phyloP scores from a whole-genome alignment of 2,797 vertebrate species.

The Zenarchopterus dispar region DNA sequence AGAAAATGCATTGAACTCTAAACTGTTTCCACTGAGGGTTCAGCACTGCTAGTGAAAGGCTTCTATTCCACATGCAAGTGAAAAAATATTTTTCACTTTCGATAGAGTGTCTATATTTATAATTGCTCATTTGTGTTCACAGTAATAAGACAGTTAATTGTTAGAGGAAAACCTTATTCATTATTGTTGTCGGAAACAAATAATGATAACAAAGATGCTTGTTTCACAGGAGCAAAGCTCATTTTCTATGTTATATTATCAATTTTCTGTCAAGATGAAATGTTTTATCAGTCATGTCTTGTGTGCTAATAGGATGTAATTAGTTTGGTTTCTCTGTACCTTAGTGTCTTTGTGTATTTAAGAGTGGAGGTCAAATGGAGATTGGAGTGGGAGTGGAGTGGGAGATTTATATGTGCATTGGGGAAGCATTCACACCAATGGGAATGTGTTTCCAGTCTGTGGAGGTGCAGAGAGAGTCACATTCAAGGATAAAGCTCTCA shows the following conservation, averaged over 20 bases:
- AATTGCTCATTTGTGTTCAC: conserved; percentile 27
- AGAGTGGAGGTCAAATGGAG: too few relatives aligned
- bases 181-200: conserved; percentile 42
- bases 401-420: too few relatives aligned
- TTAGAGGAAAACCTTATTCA: conserved; percentile 30
- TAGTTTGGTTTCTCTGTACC: conserved; percentile 6
- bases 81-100: background rate
- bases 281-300: conserved; percentile 35
- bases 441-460: too few relatives aligned
- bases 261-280: conserved; percentile 33
- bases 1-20: conserved; percentile 34
- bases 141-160: conserved; percentile 17
- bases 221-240: conserved; percentile 34
- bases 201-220: conserved; percentile 15
- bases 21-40: conserved; percentile 34
- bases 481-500: too few relatives aligned
- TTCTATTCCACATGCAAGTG: conserved; percentile 14
- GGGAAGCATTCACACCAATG: too few relatives aligned
- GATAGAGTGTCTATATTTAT: conserved; percentile 13
- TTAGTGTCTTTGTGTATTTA: too few relatives aligned
- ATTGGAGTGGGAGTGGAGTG: too few relatives aligned
- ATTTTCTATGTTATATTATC: conserved; percentile 59
- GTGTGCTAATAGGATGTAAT: conserved; percentile 53
- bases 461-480: too few relatives aligned
- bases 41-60: background rate